These are phyloP conservation scores for Zaprionus camerounensis DNA, from an alignment of 1,140 invertebrate genomes.

Conservation along the genomic window DNA sequence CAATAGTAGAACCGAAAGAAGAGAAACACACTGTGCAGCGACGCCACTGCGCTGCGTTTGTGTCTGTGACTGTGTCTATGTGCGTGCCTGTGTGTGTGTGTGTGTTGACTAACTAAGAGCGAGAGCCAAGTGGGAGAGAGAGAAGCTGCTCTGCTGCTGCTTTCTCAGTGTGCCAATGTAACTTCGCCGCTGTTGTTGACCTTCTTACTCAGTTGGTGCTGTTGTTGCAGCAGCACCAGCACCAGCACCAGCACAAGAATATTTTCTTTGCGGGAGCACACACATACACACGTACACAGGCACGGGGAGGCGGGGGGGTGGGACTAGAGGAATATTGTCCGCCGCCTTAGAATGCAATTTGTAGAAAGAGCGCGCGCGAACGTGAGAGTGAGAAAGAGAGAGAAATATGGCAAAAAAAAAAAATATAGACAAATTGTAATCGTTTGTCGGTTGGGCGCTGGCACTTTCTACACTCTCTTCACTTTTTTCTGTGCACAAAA, in stretches of 20 bases:
- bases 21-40: constrained; percentile 65
- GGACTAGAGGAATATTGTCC: neutral
- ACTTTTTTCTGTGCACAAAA: constrained; percentile 2
- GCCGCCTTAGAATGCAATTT: constrained; percentile 26
- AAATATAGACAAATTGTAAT: neutral
- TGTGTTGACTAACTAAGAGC: neutral
- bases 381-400: neutral
- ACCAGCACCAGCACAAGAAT: constrained; percentile 30
- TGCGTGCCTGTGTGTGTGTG: neutral
- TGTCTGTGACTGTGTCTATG: constrained; percentile 13
- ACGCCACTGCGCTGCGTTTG: constrained; percentile 49
- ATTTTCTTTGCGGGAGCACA: constrained; percentile 38
- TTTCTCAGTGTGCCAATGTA: neutral
- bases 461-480: constrained; percentile 12
- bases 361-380: neutral
- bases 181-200: constrained; percentile 54
- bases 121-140: neutral
- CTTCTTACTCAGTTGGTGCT: constrained; percentile 54
- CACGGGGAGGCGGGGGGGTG: neutral
- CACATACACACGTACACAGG: constrained; percentile 25
- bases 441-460: constrained; percentile 9
- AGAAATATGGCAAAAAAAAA: constrained; percentile 1
- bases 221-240: constrained; percentile 17
- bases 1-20: constrained; percentile 69
- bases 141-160: neutral